These are phyloP conservation scores for Eumacrocentrus americanus DNA, from an alignment of 2,888 invertebrate species.

Conservation along the genomic window DNA sequence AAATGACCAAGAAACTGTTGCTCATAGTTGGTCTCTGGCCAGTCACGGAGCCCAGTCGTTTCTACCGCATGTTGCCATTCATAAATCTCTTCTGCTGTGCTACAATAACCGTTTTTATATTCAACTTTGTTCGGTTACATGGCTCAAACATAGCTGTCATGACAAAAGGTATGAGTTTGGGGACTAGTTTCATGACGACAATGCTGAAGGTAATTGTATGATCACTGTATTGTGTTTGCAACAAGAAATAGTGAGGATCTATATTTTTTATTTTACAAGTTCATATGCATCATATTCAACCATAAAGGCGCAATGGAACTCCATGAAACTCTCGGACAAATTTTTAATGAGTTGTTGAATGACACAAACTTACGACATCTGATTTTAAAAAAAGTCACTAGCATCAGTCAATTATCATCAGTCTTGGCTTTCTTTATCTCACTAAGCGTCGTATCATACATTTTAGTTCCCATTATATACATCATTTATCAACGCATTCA, in stretches of 20 bases:
- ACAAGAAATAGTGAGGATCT: not conserved
- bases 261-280: not conserved
- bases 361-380: not conserved
- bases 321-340: not conserved
- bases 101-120: conserved; percentile 9
- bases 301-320: not conserved
- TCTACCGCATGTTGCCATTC: not conserved
- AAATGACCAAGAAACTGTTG: conserved; percentile 22
- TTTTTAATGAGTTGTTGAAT: not conserved
- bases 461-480: conserved; percentile 15
- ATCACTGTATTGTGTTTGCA: not conserved
- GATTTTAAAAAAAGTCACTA: not conserved
- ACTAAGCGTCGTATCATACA: conserved; percentile 5
- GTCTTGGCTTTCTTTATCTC: not conserved
- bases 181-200: conserved; percentile 25
- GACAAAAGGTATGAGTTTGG: conserved; percentile 29
- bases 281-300: not conserved
- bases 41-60: too few relatives aligned
- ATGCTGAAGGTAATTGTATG: conserved; percentile 30
- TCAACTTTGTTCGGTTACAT: conserved; percentile 27
- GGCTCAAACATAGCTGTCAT: conserved; percentile 24
- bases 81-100: conserved; percentile 11
- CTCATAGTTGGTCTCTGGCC: conserved; percentile 34
- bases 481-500: conserved; percentile 13
- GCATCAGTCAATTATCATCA: not conserved